Base-by-base conservation (phyloP, 2,113 vertebrate species). In the Xiphophorus hellerii region DNA sequence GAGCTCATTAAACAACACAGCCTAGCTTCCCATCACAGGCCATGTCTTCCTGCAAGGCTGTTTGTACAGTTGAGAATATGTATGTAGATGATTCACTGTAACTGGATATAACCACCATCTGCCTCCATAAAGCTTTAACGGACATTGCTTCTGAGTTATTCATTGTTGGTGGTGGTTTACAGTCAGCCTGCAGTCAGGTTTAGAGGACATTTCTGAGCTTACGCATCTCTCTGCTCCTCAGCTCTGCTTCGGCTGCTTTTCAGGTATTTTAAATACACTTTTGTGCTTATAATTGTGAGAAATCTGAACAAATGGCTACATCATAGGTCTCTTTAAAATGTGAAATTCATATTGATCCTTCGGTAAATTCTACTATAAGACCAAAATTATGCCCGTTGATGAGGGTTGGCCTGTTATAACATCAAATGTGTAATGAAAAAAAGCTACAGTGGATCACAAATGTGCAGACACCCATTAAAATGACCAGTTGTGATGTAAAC, bases 51-150 rank as follows among this genome's bases (percentile, higher is more conserved):
- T 48, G 44, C 44, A 25, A 73, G 66, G 61, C 33, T 66, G 67
- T 74, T 62, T 77, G 66, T 27, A 30, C 54, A 33, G 37, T 28
- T 68, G 66, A 75, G 84, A 69, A 29, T 17, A 25, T 71, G 54
- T 8, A 68, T 54, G 64, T 25, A 63, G 68, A 63, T 58, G 69
- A 58, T 71, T 48, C 20, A n/a, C 54, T 20, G 31, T 22, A 66
- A 73, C 44, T 20, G 6, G 63, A 77, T 60, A 13, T 20, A 30
- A 72, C 13, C 37, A 31, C 72, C 58, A 61, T 62, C 54, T 54
- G 74, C 64, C 20, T 71, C 73, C 17, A 58, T 42, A 60, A 82
- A 77, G 64, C 30, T 54, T 78, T 33, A 65, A 71, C 39, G 60
- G 35, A 35, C 31, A 42, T 29, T 62, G 3, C 12, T 4, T 30